Evolutionary conservation across 2,797 vertebrate genomes (phyloP).

Genomic region (Microcaecilia unicolor): DNA sequence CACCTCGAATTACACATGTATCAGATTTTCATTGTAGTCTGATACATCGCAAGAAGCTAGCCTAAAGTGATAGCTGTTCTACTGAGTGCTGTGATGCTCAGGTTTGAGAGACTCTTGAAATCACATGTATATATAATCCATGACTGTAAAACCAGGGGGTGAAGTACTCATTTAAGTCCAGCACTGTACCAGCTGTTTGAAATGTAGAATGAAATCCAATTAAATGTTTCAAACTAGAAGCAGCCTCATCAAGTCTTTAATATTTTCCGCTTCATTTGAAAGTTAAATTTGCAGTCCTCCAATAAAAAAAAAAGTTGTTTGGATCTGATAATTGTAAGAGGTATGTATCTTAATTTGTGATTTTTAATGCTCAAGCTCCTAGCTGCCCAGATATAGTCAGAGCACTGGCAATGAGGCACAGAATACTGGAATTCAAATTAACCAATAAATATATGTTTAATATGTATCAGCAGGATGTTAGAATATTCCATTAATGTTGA

Average conservation of each 20-base stretch:
- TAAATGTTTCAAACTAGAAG: slow-evolving; percentile 53
- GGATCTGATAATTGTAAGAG: slow-evolving; percentile 67
- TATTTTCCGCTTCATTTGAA: slow-evolving; percentile 48
- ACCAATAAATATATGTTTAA: slow-evolving; percentile 83
- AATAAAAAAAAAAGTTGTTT: slow-evolving; percentile 62
- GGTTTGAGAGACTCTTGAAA: slow-evolving; percentile 41
- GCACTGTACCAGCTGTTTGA: slow-evolving; percentile 31
- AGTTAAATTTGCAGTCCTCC: slow-evolving; percentile 56
- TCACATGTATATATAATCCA: slow-evolving; percentile 34
- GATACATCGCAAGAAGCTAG: slow-evolving; percentile 41
- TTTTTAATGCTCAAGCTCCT: slow-evolving; percentile 59
- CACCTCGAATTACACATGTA: slow-evolving; percentile 29
- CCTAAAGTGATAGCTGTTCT: slow-evolving; percentile 41
- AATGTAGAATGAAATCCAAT: slow-evolving; percentile 56
- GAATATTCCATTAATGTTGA: slow-evolving; percentile 94
- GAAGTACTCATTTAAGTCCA: slow-evolving; percentile 52
- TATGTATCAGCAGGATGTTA: slow-evolving; percentile 77
- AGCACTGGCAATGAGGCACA: slow-evolving; percentile 64
- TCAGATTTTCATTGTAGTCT: slow-evolving; percentile 38
- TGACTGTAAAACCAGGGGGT: slow-evolving; percentile 49
- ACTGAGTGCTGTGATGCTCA: slow-evolving; percentile 45
- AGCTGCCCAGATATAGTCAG: slow-evolving; percentile 65
- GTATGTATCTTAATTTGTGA: slow-evolving; percentile 67
- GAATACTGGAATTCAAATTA: slow-evolving; percentile 74
- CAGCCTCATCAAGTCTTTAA: slow-evolving; percentile 30